Evolutionary conservation across 1,140 invertebrate species (phyloP).

Genomic region (Dendroctonus valens): DNA sequence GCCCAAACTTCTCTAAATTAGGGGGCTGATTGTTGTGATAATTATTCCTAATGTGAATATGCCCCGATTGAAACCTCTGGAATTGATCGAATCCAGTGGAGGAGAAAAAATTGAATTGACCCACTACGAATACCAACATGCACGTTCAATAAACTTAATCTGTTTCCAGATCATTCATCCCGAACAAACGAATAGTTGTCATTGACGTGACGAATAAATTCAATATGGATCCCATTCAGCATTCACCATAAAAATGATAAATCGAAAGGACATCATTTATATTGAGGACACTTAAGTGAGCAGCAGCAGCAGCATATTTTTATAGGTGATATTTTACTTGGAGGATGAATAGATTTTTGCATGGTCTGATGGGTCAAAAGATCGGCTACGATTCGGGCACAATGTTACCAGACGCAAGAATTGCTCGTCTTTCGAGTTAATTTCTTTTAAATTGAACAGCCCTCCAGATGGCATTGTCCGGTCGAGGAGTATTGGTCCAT

Average conservation of each 20-base stretch:
- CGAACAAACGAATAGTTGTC: conserved; percentile 5
- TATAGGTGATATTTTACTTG: conserved; percentile 8
- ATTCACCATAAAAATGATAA: conserved; percentile 12
- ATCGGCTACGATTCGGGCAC: not conserved
- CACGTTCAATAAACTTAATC: conserved; percentile 2
- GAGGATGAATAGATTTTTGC: not conserved
- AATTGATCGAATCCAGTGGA: no score
- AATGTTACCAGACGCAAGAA: no score
- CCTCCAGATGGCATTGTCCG: no score
- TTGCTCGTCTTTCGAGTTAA: no score
- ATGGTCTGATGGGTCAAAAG: not conserved
- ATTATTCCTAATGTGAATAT: no score
- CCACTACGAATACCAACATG: no score
- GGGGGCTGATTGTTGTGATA: no score
- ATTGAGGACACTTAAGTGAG: conserved; percentile 4
- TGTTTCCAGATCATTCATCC: not conserved
- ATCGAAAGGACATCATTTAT: conserved; percentile 15
- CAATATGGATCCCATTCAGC: not conserved
- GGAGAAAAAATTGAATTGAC: no score
- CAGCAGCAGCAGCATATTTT: conserved; percentile 2
- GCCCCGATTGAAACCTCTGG: no score
- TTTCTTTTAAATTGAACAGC: no score
- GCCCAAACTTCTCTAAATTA: no score
- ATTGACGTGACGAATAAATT: conserved; percentile 8
- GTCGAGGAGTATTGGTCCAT: no score